Evolutionary conservation across 1,140 invertebrate species (phyloP).

Genomic region (silkworm (Bombyx mori)): DNA sequence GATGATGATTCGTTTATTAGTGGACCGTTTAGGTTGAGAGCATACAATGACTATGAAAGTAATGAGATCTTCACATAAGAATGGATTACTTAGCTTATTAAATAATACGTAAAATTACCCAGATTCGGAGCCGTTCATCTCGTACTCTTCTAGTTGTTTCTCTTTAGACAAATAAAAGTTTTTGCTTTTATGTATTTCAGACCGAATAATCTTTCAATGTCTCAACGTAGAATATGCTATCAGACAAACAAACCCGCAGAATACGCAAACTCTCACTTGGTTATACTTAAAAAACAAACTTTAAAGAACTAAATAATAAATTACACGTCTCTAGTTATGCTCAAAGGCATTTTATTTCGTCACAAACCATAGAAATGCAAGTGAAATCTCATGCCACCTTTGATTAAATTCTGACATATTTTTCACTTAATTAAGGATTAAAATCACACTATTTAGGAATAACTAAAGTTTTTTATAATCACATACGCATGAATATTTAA

Average conservation of each 20-base stretch:
- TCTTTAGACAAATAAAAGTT: conserved; percentile 24
- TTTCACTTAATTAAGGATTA: conserved; percentile 39
- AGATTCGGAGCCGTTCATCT: conserved; percentile 84
- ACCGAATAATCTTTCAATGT: too few species aligned
- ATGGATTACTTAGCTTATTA: neutral
- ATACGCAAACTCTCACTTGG: conserved; percentile 33
- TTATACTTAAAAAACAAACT: conserved; percentile 47
- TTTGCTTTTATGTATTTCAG: conserved; percentile 3
- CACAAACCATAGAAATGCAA: conserved; percentile 68
- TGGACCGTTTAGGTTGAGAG: too few species aligned
- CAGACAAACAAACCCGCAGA: neutral
- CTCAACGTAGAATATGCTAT: too few species aligned
- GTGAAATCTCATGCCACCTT: conserved; percentile 66
- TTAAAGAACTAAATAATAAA: conserved; percentile 47
- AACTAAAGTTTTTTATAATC: conserved; percentile 32
- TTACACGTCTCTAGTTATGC: conserved; percentile 42
- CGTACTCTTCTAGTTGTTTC: conserved; percentile 33
- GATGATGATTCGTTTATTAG: too few species aligned
- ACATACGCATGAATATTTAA: conserved; percentile 34
- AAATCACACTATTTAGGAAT: conserved; percentile 23
- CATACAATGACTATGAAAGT: too few species aligned
- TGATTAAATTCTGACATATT: conserved; percentile 63
- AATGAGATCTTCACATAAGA: neutral
- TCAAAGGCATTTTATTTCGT: conserved; percentile 60
- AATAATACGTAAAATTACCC: conserved; percentile 71